These are phyloP conservation scores for Pemphigus obesinymphae DNA, from an alignment of 1,140 invertebrate genomes.

Conservation along the genomic window DNA sequence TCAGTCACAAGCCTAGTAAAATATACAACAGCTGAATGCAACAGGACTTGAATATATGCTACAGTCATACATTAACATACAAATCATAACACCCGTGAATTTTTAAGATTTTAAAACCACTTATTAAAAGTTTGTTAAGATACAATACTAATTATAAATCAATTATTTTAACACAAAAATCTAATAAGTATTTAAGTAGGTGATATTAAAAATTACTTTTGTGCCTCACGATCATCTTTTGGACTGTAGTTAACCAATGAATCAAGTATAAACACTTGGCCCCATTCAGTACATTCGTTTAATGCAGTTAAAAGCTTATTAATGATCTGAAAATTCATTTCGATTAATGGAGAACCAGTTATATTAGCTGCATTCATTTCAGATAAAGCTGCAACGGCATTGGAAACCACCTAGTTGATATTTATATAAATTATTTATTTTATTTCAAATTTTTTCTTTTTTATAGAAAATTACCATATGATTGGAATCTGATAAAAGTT, in stretches of 20 bases:
- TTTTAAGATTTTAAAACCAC: not conserved
- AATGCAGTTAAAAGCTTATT: conserved; percentile 97
- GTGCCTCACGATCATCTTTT: conserved; percentile 96
- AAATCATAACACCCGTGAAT: too few species aligned
- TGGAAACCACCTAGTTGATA: conserved; percentile 78
- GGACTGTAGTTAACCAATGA: conserved; percentile 95
- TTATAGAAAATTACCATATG: conserved; percentile 79
- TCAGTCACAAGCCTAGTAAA: too few species aligned
- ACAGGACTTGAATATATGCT: not conserved
- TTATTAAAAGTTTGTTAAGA: not conserved
- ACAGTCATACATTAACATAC: too few species aligned
- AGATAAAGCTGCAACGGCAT: conserved; percentile 96
- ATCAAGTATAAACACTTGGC: conserved; percentile 98
- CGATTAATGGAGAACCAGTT: conserved; percentile 85
- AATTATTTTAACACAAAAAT: not conserved
- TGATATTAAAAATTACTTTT: conserved; percentile 58
- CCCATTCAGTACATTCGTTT: conserved; percentile 99
- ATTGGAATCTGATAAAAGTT: conserved; percentile 96
- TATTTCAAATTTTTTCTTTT: not conserved
- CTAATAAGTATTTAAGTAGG: not conserved
- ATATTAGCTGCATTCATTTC: conserved; percentile 98
- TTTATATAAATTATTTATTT: not conserved
- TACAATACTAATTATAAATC: not conserved
- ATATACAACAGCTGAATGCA: too few species aligned
- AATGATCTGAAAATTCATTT: conserved; percentile 96